These are phyloP conservation scores for Chondrosia reniformis DNA, from an alignment of 37 sponge, comb jelly and placozoan genomes.

Conservation along the genomic window DNA sequence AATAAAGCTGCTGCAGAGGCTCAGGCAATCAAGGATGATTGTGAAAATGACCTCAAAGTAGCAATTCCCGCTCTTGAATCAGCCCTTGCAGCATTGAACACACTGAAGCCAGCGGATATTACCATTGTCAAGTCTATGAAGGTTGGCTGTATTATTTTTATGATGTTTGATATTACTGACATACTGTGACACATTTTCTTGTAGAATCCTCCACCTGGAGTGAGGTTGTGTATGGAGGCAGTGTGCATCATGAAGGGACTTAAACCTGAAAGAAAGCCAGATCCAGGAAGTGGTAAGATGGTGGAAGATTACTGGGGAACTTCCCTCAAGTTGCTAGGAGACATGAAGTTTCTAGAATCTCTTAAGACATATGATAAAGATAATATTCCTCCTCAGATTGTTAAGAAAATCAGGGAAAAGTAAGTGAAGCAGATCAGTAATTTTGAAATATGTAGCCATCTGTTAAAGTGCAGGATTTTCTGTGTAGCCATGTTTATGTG, in stretches of 20 bases:
- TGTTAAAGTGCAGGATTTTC: too few relatives aligned
- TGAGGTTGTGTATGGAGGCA: constrained; percentile 96
- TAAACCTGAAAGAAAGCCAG: constrained; percentile 95
- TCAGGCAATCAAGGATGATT: constrained; percentile 95
- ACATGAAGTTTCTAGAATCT: constrained; percentile 93
- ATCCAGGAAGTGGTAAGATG: constrained; percentile 95
- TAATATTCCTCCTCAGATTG: constrained; percentile 85
- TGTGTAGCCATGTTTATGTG: too few relatives aligned
- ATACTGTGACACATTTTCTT: background rate
- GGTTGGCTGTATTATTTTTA: constrained; percentile 27
- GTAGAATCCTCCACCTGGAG: constrained; percentile 85
- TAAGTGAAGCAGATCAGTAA: too few relatives aligned
- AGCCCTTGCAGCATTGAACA: constrained; percentile 93
- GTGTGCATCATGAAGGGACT: constrained; percentile 94
- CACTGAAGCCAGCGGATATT: constrained; percentile 96
- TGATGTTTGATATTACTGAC: background rate
- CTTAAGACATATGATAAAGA: constrained; percentile 97
- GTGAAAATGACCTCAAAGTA: constrained; percentile 94
- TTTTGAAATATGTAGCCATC: too few relatives aligned
- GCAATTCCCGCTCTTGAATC: constrained; percentile 97
- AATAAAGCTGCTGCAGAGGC: constrained; percentile 91
- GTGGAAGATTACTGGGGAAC: constrained; percentile 98
- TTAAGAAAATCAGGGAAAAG: constrained; percentile 97
- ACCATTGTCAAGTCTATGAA: constrained; percentile 97
- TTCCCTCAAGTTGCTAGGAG: constrained; percentile 89